A percentile compares a stretch with the other conserved stretches of the same genome.
Conservation (phyloP, 2,113 vertebrate genomes). For the Sinosuthora webbiana region DNA sequence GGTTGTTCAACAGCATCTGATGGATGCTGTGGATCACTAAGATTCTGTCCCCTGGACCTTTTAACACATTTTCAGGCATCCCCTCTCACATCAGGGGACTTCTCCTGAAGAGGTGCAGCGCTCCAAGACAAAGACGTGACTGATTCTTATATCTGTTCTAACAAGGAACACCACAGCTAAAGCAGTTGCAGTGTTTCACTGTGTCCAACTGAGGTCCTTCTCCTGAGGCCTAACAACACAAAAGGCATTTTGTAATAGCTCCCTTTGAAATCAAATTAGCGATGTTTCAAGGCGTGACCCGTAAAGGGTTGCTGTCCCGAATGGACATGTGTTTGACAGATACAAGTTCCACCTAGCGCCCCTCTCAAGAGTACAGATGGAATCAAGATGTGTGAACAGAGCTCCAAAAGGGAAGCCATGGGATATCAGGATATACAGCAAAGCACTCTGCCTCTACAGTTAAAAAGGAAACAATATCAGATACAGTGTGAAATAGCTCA, state of each 20-base stretch:
- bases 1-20: slow-evolving; percentile 9
- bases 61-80: not conserved
- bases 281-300: slow-evolving; percentile 62
- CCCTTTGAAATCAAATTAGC: slow-evolving; percentile 66
- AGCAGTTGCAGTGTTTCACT: slow-evolving; percentile 19
- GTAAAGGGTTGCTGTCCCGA: slow-evolving; percentile 52
- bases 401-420: slow-evolving; percentile 18
- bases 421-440: slow-evolving; percentile 14
- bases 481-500: not conserved
- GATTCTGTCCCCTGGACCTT: slow-evolving; percentile 39
- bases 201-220: slow-evolving; percentile 34
- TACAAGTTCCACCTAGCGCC: slow-evolving; percentile 25
- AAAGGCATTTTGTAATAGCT: slow-evolving; percentile 61
- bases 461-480: slow-evolving; percentile 43
- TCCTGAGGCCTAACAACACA: slow-evolving; percentile 52
- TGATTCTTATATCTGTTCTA: slow-evolving; percentile 41
- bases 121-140: slow-evolving; percentile 41
- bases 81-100: slow-evolving; percentile 38
- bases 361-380: slow-evolving; percentile 58
- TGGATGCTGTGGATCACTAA: slow-evolving; percentile 60
- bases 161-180: not conserved
- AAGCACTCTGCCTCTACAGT: slow-evolving; percentile 5
- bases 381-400: slow-evolving; percentile 67
- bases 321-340: slow-evolving; percentile 62
- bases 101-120: not conserved